Evolutionary conservation across 2,888 invertebrate genomes (phyloP), one percentile per base, ranked within the genome.

Genomic region (Drosophila nr. perissopoda): DNA sequence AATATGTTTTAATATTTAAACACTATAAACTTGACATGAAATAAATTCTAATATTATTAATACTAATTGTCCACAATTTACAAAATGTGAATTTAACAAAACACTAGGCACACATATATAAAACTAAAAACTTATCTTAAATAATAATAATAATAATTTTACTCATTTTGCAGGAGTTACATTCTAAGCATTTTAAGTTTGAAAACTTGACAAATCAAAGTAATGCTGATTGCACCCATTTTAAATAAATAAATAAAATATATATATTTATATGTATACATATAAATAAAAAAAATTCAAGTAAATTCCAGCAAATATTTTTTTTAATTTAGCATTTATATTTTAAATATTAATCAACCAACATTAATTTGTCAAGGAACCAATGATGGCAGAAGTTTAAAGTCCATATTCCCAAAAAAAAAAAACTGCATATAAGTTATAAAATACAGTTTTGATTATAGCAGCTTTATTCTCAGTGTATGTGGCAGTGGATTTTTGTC

Each of bases 381-480:
- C 31, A 33, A 33, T 0, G 10, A 33, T 33, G 33, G 10, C 10
- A 33, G 33, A 0, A 10, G 10, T 4, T 33, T 33, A 4, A 33
- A 10, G 33, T 33, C 10, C 31, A 31, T 10, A 31, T 31, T 31
- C 31, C 0, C 31, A 10, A 31, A 31, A 31, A 27, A 31, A 27
- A 13, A 13, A 2, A 40, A 10, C n/a, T n/a, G 40, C 0, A 1
- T 10, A 0, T 25, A 53, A 25, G 5, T 25, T 54, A 7, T 18
- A 25, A 6, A 2, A 29, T 2, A 0, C 2, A 40, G 13, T 40
- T 8, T 5, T 40, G 10, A 31, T 1, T 1, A 25, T 0, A 16
- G 11, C n/a, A 25, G 25, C 10, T 21, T 78, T 78, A 58, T 25
- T 29, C 53, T 16, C 51, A 77, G 81, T 81, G 81, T 38, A 65